A percentile compares a stretch with the other conserved stretches of the same genome.
Evolutionary conservation across 1,140 invertebrate genomes (phyloP).

Genomic region (Galleria mellonella): DNA sequence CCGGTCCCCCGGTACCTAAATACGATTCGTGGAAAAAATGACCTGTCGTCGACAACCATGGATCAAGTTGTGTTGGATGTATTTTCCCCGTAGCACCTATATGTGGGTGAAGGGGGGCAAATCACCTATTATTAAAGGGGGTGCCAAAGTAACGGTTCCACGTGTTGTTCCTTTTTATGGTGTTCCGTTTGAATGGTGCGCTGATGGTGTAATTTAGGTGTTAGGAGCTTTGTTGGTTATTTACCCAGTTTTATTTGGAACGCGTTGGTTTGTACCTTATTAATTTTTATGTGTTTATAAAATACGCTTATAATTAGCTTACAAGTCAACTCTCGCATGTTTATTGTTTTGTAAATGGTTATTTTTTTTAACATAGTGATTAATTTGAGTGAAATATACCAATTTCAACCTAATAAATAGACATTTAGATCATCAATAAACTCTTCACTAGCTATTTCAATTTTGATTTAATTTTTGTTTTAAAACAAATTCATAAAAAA

Average conservation of each 20-base stretch:
- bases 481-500: too few species aligned
- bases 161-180: constrained; percentile 61
- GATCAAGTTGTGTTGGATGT: constrained; percentile 33
- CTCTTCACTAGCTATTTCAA: too few species aligned
- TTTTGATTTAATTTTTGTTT: too few species aligned
- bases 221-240: constrained; percentile 23
- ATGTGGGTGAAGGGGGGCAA: constrained; percentile 40
- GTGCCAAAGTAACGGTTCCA: constrained; percentile 60
- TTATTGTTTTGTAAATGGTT: too few species aligned
- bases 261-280: constrained; percentile 5
- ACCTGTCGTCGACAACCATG: constrained; percentile 4
- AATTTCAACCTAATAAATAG: too few species aligned
- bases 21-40: neutral
- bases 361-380: too few species aligned
- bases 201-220: constrained; percentile 57
- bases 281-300: constrained; percentile 1
- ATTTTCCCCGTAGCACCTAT: constrained; percentile 18
- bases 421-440: too few species aligned
- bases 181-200: constrained; percentile 44
- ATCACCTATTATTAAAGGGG: constrained; percentile 65
- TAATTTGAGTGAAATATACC: too few species aligned
- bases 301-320: neutral
- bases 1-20: neutral
- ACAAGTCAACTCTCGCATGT: too few species aligned
- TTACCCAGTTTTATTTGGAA: constrained; percentile 16